Conservation (phyloP, 23 tunicate species). For the Clavelina lepadiformis region DNA sequence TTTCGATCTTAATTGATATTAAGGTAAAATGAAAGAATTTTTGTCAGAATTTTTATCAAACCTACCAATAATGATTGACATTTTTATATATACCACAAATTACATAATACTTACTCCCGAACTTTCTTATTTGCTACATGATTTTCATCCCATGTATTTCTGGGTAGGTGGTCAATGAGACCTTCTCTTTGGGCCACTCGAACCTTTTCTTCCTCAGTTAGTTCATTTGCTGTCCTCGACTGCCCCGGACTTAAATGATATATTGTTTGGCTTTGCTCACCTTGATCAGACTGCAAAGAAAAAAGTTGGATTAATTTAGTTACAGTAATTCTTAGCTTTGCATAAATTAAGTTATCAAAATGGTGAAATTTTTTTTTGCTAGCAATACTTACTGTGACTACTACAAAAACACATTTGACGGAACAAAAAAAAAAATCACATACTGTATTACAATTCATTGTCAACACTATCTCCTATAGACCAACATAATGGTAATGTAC, state of each 20-base stretch:
- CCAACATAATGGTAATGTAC: no score
- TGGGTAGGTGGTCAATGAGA: constrained; percentile 81
- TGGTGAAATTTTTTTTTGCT: no score
- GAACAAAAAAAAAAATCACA: no score
- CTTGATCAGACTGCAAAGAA: not conserved
- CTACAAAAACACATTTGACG: no score
- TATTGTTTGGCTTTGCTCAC: not conserved
- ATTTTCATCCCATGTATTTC: constrained; percentile 63
- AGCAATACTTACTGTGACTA: no score
- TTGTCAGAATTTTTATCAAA: no score
- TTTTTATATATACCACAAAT: not conserved
- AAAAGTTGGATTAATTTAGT: not conserved
- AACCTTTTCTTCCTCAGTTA: constrained; percentile 89
- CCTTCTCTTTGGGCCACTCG: constrained; percentile 76
- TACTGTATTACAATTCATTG: no score
- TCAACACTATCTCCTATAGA: no score
- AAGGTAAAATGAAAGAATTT: no score
- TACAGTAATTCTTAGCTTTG: no score
- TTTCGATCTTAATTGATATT: no score
- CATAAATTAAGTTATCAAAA: no score
- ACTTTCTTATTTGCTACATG: constrained; percentile 66
- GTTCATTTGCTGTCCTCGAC: constrained; percentile 40
- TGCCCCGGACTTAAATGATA: constrained; percentile 58
- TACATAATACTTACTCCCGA: constrained; percentile 57
- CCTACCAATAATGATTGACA: not conserved